Percentiles rank a stretch among this genome's conserved stretches.
Conservation (phyloP, 2,113 vertebrate species). For the Myiozetetes cayanensis region DNA sequence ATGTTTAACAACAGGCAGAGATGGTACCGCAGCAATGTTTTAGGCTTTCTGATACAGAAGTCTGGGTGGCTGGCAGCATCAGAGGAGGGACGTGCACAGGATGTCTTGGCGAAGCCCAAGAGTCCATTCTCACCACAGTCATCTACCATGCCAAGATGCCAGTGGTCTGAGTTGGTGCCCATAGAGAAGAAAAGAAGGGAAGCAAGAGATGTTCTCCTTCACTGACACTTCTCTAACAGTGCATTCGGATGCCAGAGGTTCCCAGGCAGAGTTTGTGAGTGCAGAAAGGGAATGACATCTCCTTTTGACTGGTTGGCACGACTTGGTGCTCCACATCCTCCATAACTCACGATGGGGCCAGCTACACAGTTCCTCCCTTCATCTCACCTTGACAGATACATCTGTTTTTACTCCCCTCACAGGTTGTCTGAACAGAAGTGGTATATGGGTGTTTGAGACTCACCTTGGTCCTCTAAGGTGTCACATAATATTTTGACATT, state of each 20-base stretch:
- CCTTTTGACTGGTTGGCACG: neutral
- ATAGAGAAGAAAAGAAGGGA: neutral
- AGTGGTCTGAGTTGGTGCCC: neutral
- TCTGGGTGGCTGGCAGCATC: fast-evolving
- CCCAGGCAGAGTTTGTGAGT: neutral
- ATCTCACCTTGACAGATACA: neutral
- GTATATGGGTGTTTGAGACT: neutral
- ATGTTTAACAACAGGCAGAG: neutral
- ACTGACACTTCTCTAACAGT: neutral
- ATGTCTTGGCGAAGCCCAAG: neutral
- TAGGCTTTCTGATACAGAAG: neutral
- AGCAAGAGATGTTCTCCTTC: neutral
- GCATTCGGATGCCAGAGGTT: neutral
- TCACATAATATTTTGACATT: neutral
- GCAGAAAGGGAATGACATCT: neutral
- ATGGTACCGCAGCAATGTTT: neutral
- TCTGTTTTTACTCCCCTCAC: neutral
- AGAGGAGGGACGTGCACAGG: neutral
- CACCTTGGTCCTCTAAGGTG: neutral
- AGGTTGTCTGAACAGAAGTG: neutral
- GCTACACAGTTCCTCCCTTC: neutral
- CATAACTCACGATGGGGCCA: fast-evolving
- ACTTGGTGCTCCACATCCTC: neutral
- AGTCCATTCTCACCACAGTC: neutral
- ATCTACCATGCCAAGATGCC: neutral